phyloP scores from a whole-genome alignment of 2,888 invertebrate genomes.

The Ptilodon capucinus region DNA sequence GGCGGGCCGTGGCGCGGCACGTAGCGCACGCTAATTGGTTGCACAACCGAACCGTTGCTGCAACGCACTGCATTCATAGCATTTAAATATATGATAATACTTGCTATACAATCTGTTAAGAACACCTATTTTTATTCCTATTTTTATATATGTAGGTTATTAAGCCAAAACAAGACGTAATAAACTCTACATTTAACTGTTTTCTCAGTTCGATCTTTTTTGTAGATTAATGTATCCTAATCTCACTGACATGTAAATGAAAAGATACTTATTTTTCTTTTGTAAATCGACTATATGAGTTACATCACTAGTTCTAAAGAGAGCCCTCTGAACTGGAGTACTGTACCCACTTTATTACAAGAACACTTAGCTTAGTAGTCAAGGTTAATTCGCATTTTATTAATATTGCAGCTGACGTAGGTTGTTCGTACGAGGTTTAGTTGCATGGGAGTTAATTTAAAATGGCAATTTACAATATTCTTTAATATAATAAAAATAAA shows the following conservation, averaged over 20 bases:
- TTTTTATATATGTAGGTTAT: not conserved
- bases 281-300: not conserved
- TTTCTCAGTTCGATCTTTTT: not conserved
- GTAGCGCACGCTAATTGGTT: constrained; percentile 57
- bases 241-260: not conserved
- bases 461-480: no score
- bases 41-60: constrained; percentile 56
- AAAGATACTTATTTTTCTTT: not conserved
- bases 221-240: no score
- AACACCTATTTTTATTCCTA: no score
- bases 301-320: constrained; percentile 9
- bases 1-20: constrained; percentile 57
- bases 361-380: not conserved
- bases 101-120: not conserved
- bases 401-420: not conserved
- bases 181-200: not conserved
- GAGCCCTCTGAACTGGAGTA: not conserved
- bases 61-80: constrained; percentile 49
- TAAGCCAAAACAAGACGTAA: no score
- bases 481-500: no score
- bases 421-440: no score
- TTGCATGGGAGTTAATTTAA: no score
- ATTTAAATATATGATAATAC: constrained; percentile 33
- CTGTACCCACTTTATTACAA: not conserved
- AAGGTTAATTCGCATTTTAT: not conserved